Base-by-base conservation (phyloP, 2,113 vertebrate genomes). In the Boulengeromyrus knoepffleri region DNA sequence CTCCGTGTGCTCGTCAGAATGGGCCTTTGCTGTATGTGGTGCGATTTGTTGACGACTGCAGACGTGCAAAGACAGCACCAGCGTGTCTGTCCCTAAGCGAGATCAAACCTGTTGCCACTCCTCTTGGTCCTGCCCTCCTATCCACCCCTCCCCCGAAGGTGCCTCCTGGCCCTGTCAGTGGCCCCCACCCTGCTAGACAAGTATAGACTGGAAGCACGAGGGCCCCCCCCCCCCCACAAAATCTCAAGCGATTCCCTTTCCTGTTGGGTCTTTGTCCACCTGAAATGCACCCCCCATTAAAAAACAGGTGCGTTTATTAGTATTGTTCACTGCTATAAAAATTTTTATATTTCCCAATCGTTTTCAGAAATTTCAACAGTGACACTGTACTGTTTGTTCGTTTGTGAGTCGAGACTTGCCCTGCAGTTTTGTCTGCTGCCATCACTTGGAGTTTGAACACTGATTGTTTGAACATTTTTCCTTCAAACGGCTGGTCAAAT, bases 61-160 rank as follows among this genome's bases (percentile, higher is more conserved):
- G 90, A 42, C 39, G 19, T 46, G 83, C 83, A 85, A n/a, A 93
- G 92, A 93, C 94, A 87, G 94, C 91, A 94, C 84, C 47, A 19
- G 49, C 13, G 62, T 91, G 94, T 93, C 93, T 94, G 92, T 94
- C 92, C 93, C 92, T 88, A 90, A 92, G 92, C 94, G 94, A 94
- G 95, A 94, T 90, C 58, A 88, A 91, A 95, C 95, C 93, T 93
- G 94, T 91, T 92, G 52, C 62, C 19, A 8, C 62, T 85, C 77
- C 85, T 90, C 92, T 89, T 52, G 88, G 92, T 91, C 42, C 91
- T 87, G 12, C 15, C 74, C 91, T 62, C 50, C 19, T 4, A 49
- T 84, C 70, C 85, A 90, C 92, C 90, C 56, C 90, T 92, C 92
- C 91, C 89, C 90, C 89, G 80, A 85, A 74, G 66, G 90, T 90